These are phyloP conservation scores for Ficedula albicollis DNA, from an alignment of 2,797 vertebrate genomes.

Conservation along the genomic window DNA sequence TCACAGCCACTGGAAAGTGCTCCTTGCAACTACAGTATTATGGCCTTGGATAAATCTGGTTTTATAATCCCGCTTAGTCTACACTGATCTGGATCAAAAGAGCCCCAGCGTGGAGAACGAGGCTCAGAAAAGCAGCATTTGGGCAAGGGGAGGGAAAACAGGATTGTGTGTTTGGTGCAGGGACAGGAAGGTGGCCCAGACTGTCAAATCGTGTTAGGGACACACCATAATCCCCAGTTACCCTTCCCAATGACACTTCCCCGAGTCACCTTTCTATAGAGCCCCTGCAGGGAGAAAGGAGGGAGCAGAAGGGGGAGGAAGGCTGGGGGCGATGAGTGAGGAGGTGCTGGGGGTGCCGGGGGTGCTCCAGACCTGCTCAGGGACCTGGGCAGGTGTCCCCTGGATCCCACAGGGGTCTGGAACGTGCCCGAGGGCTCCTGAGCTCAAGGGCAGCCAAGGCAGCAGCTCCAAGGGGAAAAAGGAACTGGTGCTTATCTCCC, in stretches of 20 bases:
- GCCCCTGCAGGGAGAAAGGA: neutral
- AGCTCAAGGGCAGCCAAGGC: neutral
- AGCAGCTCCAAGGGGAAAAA: neutral
- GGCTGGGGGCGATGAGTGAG: neutral
- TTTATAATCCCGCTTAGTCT: slow-evolving; percentile 73
- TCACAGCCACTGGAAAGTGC: slow-evolving; percentile 55
- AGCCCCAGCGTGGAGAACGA: neutral
- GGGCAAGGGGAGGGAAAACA: slow-evolving; percentile 24
- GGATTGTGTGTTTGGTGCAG: neutral
- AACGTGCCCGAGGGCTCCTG: rapidly evolving
- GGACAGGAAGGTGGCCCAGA: slow-evolving; percentile 33
- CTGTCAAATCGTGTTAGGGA: neutral
- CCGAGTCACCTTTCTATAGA: neutral
- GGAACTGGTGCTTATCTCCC: neutral
- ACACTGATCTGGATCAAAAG: slow-evolving; percentile 66
- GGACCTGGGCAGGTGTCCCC: neutral
- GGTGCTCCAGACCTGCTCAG: neutral
- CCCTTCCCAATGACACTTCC: slow-evolving; percentile 5
- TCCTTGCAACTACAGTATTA: slow-evolving; percentile 47
- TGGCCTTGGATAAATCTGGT: slow-evolving; percentile 59
- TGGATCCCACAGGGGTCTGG: rapidly evolving
- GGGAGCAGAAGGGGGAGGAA: neutral
- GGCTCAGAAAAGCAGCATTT: slow-evolving; percentile 14
- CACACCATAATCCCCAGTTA: slow-evolving; percentile 1
- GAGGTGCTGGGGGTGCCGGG: neutral